phyloP scores from a whole-genome alignment of 1,140 invertebrate species.

The Zaprionus lachaisei region DNA sequence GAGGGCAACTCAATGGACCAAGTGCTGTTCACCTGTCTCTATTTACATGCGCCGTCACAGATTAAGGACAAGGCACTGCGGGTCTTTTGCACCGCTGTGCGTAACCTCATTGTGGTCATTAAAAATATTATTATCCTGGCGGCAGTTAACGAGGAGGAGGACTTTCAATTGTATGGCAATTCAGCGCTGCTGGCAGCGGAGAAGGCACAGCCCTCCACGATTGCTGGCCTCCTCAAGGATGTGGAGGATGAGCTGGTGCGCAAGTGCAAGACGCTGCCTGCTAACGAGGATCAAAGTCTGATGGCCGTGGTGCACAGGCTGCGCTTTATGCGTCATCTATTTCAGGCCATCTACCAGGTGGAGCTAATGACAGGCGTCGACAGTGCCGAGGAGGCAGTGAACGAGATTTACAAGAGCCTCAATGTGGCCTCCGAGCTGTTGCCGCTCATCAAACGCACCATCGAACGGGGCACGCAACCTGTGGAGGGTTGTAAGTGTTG shows the following conservation, averaged over 20 bases:
- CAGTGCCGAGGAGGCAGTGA: conserved; percentile 86
- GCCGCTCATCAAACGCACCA: conserved; percentile 91
- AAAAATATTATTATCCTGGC: conserved; percentile 95
- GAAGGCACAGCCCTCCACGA: conserved; percentile 93
- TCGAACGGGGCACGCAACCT: conserved; percentile 90
- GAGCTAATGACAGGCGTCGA: conserved; percentile 86
- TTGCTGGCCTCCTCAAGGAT: conserved; percentile 93
- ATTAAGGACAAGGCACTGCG: conserved; percentile 94
- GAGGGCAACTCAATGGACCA: conserved; percentile 98
- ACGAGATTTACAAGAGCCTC: conserved; percentile 89
- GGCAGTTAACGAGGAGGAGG: conserved; percentile 97
- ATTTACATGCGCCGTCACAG: conserved; percentile 94
- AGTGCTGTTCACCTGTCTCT: conserved; percentile 98
- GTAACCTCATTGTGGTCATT: conserved; percentile 96
- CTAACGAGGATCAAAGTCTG: conserved; percentile 76
- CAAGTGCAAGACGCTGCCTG: conserved; percentile 87
- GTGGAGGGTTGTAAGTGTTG: conserved; percentile 88
- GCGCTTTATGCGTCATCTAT: conserved; percentile 93
- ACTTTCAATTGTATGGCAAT: conserved; percentile 95
- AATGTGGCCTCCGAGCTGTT: conserved; percentile 90
- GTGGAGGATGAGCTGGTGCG: conserved; percentile 96
- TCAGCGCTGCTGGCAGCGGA: conserved; percentile 95
- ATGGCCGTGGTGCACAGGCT: conserved; percentile 91
- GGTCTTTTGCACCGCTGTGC: conserved; percentile 94
- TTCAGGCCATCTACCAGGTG: conserved; percentile 90